Conservation (phyloP, 2,888 invertebrate species). For the Branchellion lobata region DNA sequence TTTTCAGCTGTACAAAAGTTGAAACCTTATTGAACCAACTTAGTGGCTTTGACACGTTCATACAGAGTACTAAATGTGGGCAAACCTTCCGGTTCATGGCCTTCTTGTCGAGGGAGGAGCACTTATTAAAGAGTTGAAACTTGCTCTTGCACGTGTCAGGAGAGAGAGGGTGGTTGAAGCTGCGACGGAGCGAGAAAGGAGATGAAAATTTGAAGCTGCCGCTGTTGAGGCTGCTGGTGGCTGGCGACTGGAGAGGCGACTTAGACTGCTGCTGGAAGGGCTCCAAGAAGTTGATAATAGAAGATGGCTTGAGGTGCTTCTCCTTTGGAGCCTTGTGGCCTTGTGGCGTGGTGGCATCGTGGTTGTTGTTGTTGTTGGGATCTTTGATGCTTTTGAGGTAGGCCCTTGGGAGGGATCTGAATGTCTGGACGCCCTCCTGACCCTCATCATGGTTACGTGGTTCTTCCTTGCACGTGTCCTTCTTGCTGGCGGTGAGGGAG, state of each 20-base stretch:
- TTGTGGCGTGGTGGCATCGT: too few species aligned
- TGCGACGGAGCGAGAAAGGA: not conserved
- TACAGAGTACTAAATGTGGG: too few species aligned
- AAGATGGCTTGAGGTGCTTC: not conserved
- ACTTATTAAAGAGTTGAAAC: conserved; percentile 15
- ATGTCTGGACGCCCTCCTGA: not conserved
- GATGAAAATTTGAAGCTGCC: not conserved
- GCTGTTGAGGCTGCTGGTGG: not conserved
- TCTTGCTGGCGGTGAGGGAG: not conserved
- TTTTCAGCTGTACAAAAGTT: too few species aligned
- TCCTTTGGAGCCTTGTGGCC: not conserved
- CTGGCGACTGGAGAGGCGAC: not conserved
- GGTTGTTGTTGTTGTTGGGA: too few species aligned
- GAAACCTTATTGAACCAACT: too few species aligned
- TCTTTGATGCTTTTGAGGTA: too few species aligned
- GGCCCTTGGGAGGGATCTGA: not conserved
- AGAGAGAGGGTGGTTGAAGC: not conserved
- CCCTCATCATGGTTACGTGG: not conserved
- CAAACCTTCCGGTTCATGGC: not conserved
- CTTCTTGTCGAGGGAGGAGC: not conserved
- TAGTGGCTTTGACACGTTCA: too few species aligned
- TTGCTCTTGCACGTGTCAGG: not conserved
- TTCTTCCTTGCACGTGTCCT: not conserved
- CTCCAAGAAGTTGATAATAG: not conserved
- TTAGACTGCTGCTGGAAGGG: not conserved